Evolutionary conservation across 1,140 invertebrate species (phyloP), one percentile per base, ranked within the genome.

Genomic region (Acromyrmex echinatior): DNA sequence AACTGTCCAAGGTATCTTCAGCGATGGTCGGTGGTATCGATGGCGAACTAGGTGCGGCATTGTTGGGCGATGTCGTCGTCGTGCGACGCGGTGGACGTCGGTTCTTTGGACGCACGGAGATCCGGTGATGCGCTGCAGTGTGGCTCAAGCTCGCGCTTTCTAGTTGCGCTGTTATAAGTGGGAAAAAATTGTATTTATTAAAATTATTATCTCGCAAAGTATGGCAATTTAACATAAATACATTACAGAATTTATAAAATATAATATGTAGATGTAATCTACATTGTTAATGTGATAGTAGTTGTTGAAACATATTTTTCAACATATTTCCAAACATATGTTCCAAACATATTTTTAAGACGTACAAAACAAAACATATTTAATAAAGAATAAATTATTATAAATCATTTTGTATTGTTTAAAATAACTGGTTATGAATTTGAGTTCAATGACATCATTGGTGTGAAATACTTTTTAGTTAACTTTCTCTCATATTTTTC

Each of bases 41-140:
- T 45, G 87, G 49, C 74, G 86, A 86, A 14, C 56, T 82, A 18
- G 66, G 31, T 12, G 25, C 6, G 25, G 14, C 18, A 28, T 28
- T 70, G 18, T 63, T 89, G 31, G 53, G 66, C 63, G 82, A 65
- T 68, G 80, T 92, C 35, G 74, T 84, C 3, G 77, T 87, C 1
- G 92, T 87, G 0, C 95, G 92, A 56, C 92, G 92, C 2, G 95
- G 95, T 6, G 94, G 95, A 39, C 95, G 90, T 2, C 95, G 92
- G 65, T 95, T 95, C 66, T 95, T 95, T 2, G 95, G 95, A 0
- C 95, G 92, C 0, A 95, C 94, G 0, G 94, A 93, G 70, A 95
- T 95, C 9, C 95, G 93, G n/a, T 95, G 95, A 39, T 92, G 93
- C 0, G 95, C 95, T 14, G 95, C 95, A 5, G 93, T 95, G 73